Evolutionary conservation across 2,888 invertebrate genomes (phyloP), one percentile per base, ranked within the genome.

Genomic region (Torymus aiolomorphi): DNA sequence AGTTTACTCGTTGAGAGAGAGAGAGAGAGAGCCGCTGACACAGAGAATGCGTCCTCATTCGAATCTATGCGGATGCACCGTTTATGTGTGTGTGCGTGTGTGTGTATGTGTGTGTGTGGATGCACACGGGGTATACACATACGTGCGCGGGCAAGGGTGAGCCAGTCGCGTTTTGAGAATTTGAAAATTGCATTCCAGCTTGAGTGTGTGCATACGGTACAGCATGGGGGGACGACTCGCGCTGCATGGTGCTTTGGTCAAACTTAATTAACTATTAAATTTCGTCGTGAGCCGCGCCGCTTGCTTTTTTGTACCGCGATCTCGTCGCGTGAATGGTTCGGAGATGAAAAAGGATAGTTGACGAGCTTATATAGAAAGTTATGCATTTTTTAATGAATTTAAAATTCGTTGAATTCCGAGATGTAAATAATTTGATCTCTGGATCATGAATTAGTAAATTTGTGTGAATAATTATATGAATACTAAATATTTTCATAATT

Each of bases 121-220:
- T 52, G 18, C 54, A 61, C 83, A 79, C 81, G 75, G 80, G 52
- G 65, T 52, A 51, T 56, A 63, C 84, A 83, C 73, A 82, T 71
- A 81, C 61, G 20, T 16, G 12, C 14, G 20, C n/a, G 61, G 24
- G 8, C 14, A 42, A 42, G 42, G 42, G 42, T 42, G 42, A 42
- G 42, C 42, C 8, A 65, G 80, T 76, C 66, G 62, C 83, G 82
- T 84, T 80, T 86, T 79, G 85, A 85, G 88, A 87, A 88, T 88
- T 84, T 84, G 87, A 87, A 88, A 88, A 88, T 89, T 88, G 87
- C 88, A 88, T 89, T 88, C 88, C 87, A 83, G 76, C 74, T 76
- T 76, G 49, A 59, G 67, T 63, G 61, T 71, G 54, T 11, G 65
- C 24, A 20, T 12, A 24, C 1, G 51, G 8, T 10, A 42, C 8